Conservation (phyloP, 2,113 vertebrate genomes). For the Corythornis cristatus region DNA sequence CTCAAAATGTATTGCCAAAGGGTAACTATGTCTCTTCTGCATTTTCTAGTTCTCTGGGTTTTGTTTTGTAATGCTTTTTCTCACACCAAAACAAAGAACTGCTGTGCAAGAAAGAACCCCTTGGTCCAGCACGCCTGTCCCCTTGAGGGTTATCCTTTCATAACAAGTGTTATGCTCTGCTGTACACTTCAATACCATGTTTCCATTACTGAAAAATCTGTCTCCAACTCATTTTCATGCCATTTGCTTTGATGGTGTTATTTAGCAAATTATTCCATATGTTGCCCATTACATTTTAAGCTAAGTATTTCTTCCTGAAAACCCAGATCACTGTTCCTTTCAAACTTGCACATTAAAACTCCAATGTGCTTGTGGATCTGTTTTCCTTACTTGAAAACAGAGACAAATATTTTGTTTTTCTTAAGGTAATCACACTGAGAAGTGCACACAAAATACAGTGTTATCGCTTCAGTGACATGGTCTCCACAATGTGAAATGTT, state of each 20-base stretch:
- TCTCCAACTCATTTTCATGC: slow-evolving; percentile 12
- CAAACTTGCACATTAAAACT: slow-evolving; percentile 5
- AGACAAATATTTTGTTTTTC: slow-evolving; percentile 22
- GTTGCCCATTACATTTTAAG: slow-evolving; percentile 39
- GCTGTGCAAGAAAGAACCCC: not conserved
- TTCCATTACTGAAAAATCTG: slow-evolving; percentile 30
- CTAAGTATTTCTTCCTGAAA: slow-evolving; percentile 13
- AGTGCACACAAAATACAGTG: not conserved
- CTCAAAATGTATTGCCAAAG: not conserved
- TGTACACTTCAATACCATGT: slow-evolving; percentile 2
- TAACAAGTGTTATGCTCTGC: not conserved
- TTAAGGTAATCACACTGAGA: not conserved
- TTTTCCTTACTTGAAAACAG: not conserved
- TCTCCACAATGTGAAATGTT: not conserved
- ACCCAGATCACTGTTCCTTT: slow-evolving; percentile 16
- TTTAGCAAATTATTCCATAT: slow-evolving; percentile 50
- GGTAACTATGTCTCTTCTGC: not conserved
- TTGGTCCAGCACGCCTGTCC: not conserved
- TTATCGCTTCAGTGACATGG: not conserved
- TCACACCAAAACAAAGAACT: not conserved
- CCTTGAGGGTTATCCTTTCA: slow-evolving; percentile 34
- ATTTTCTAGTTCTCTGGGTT: not conserved
- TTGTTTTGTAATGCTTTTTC: not conserved
- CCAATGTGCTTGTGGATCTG: not conserved
- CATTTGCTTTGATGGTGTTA: slow-evolving; percentile 26